These are phyloP conservation scores for Drosophila lutescens DNA, from an alignment of 2,888 invertebrate species.

Conservation along the genomic window DNA sequence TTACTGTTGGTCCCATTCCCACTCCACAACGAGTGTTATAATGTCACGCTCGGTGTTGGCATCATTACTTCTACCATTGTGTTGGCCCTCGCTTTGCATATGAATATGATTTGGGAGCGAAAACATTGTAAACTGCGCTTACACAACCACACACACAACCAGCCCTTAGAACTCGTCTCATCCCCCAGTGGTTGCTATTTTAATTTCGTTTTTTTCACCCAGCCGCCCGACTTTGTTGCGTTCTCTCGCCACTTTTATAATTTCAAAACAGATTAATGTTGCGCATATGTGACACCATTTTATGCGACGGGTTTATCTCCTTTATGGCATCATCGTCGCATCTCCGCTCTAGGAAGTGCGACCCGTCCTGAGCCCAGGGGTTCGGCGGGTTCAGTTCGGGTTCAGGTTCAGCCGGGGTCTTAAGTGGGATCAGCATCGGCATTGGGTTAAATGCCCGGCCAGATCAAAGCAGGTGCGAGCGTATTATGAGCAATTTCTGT, in stretches of 20 bases:
- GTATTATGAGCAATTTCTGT: conserved; percentile 34
- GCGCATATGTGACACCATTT: conserved; percentile 81
- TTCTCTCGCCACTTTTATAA: conserved; percentile 75
- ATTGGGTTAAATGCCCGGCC: conserved; percentile 42
- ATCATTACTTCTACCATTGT: conserved; percentile 77
- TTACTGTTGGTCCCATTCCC: not conserved
- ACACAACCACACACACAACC: conserved; percentile 65
- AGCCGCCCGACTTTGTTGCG: conserved; percentile 35
- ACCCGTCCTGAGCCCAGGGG: conserved; percentile 25
- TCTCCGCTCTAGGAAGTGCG: conserved; percentile 11
- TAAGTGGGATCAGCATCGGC: conserved; percentile 63
- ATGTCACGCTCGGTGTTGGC: conserved; percentile 78
- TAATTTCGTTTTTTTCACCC: conserved; percentile 65
- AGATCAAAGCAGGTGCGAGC: conserved; percentile 64
- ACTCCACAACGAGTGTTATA: conserved; percentile 43
- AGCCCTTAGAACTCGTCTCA: conserved; percentile 20
- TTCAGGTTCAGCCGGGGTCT: conserved; percentile 47
- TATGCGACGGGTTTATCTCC: conserved; percentile 80
- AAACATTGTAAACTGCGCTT: conserved; percentile 75
- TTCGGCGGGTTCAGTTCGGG: conserved; percentile 36
- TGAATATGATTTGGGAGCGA: conserved; percentile 73
- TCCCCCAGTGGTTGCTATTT: conserved; percentile 69
- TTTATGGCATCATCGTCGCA: conserved; percentile 79
- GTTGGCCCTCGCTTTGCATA: conserved; percentile 71
- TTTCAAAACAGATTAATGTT: conserved; percentile 83